Evolutionary conservation across 2,888 invertebrate species (phyloP).

Genomic region (Hydrotaea diabolus): DNA sequence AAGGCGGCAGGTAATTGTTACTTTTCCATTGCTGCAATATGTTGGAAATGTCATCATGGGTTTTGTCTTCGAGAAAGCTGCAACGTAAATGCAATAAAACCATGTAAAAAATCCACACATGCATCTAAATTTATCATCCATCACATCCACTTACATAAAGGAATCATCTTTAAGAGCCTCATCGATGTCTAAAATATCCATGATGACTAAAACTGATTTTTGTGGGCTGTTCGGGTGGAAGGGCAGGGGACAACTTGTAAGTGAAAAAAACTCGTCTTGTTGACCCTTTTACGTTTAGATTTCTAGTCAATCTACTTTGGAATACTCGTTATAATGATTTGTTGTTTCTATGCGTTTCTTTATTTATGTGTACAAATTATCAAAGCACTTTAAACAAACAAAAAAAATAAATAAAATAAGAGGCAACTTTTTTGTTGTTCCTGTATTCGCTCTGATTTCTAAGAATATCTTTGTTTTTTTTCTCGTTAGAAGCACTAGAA

Average conservation of each 20-base stretch:
- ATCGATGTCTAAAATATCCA: constrained; percentile 80
- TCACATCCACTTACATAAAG: constrained; percentile 78
- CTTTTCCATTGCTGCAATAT: constrained; percentile 80
- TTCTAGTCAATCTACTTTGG: too few species aligned
- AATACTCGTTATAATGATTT: constrained; percentile 4
- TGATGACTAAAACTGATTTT: constrained; percentile 65
- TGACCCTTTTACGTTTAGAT: constrained; percentile 42
- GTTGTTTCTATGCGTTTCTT: not conserved
- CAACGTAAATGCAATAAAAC: constrained; percentile 48
- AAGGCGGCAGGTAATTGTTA: constrained; percentile 73
- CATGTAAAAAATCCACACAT: constrained; percentile 36
- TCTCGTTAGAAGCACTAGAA: constrained; percentile 56
- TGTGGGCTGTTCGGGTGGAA: constrained; percentile 14
- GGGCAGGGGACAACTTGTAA: constrained; percentile 18
- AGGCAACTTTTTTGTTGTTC: constrained; percentile 51
- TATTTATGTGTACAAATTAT: constrained; percentile 21
- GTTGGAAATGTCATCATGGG: constrained; percentile 80
- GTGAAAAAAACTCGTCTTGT: constrained; percentile 35
- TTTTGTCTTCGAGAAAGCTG: constrained; percentile 80
- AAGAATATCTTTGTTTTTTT: constrained; percentile 29
- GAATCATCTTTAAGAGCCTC: constrained; percentile 80
- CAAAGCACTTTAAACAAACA: not conserved
- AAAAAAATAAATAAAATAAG: constrained; percentile 33
- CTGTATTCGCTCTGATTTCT: constrained; percentile 21
- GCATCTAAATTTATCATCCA: not conserved